Evolutionary conservation across 1,140 invertebrate species (phyloP).

Genomic region (Sinonovacula constricta): DNA sequence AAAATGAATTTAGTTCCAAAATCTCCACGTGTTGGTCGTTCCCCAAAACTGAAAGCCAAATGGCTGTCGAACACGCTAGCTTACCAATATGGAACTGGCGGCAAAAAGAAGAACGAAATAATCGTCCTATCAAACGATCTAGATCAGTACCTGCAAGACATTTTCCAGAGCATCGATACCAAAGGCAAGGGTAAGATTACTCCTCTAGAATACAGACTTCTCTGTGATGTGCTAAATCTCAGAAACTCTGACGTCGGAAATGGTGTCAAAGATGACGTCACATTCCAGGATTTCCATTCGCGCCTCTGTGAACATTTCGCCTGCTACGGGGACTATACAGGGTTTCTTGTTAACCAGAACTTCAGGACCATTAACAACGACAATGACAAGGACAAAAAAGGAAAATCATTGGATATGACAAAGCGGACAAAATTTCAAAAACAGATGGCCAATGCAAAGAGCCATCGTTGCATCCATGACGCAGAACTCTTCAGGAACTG

Average conservation of each 20-base stretch:
- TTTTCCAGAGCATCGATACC: conserved; percentile 46
- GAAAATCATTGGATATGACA: background rate
- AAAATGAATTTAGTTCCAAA: conserved; percentile 31
- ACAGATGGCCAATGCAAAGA: conserved; percentile 24
- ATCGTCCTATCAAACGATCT: conserved; percentile 46
- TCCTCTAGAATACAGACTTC: conserved; percentile 17
- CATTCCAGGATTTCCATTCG: conserved; percentile 44
- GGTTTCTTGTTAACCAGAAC: conserved; percentile 45
- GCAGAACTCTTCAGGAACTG: conserved; percentile 50
- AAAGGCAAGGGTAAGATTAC: conserved; percentile 46
- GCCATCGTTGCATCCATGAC: conserved; percentile 41
- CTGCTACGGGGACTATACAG: conserved; percentile 48
- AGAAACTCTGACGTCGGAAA: conserved; percentile 1
- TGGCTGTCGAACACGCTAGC: conserved; percentile 50
- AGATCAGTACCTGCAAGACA: conserved; percentile 51
- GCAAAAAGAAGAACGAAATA: conserved; percentile 38
- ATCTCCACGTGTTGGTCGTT: conserved; percentile 37
- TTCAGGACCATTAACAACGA: conserved; percentile 21
- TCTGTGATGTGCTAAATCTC: conserved; percentile 47
- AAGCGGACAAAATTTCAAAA: conserved; percentile 45
- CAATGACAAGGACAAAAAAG: conserved; percentile 10
- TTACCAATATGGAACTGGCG: conserved; percentile 45
- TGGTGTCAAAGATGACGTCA: conserved; percentile 8
- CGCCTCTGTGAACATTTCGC: conserved; percentile 49
- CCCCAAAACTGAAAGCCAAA: conserved; percentile 50